A percentile compares a stretch with the other conserved stretches of the same genome.
These are phyloP conservation scores for Musca vetustissima DNA, from an alignment of 1,140 invertebrate genomes.

Conservation along the genomic window DNA sequence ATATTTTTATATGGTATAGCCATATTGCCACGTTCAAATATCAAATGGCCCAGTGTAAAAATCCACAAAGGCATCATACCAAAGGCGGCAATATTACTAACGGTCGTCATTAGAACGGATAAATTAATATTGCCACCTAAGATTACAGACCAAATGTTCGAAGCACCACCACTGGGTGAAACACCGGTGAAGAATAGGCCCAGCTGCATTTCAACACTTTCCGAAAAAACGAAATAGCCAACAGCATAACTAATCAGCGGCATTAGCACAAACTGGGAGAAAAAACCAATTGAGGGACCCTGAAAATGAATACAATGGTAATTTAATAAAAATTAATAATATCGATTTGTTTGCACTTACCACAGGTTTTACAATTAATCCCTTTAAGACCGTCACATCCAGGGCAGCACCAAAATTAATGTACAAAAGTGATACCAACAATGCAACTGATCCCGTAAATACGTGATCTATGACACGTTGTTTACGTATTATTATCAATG, in stretches of 20 bases:
- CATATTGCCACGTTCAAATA: slow-evolving; percentile 70
- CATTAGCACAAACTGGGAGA: slow-evolving; percentile 84
- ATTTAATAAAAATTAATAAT: background rate
- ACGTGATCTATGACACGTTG: slow-evolving; percentile 69
- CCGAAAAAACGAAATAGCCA: slow-evolving; percentile 70
- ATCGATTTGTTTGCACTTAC: slow-evolving; percentile 4
- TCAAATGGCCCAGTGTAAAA: slow-evolving; percentile 78
- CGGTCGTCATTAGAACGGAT: slow-evolving; percentile 87
- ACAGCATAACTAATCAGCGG: slow-evolving; percentile 78
- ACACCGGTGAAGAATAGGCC: slow-evolving; percentile 89
- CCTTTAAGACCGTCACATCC: slow-evolving; percentile 71
- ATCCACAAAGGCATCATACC: slow-evolving; percentile 94
- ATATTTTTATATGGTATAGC: slow-evolving; percentile 82
- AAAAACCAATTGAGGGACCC: slow-evolving; percentile 75
- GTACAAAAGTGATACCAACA: slow-evolving; percentile 82
- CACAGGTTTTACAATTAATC: slow-evolving; percentile 74
- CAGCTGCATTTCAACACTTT: slow-evolving; percentile 68
- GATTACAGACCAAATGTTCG: slow-evolving; percentile 89
- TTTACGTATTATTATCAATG: slow-evolving; percentile 65
- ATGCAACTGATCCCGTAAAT: slow-evolving; percentile 76
- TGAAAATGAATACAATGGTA: slow-evolving; percentile 42
- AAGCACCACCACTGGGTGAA: slow-evolving; percentile 85
- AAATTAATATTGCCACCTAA: slow-evolving; percentile 85
- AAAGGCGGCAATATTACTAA: slow-evolving; percentile 78
- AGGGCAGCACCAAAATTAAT: slow-evolving; percentile 93